Evolutionary conservation across 2,888 invertebrate species (phyloP).

Genomic region (Argyresthia albistria): DNA sequence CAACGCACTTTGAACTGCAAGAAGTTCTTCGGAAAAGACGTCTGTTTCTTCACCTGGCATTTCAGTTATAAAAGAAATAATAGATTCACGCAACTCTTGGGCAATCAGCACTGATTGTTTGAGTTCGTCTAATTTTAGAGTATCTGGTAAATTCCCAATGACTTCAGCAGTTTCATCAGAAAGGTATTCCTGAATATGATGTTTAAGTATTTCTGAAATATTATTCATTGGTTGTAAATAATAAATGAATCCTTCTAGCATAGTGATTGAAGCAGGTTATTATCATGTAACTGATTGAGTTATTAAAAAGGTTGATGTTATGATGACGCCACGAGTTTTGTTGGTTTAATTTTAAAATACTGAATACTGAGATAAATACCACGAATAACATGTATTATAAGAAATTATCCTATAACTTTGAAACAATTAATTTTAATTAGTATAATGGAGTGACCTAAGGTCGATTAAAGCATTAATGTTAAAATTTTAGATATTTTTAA

Average conservation of each 20-base stretch:
- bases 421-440: not conserved
- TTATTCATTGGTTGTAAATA: not conserved
- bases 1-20: not conserved
- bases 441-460: not conserved
- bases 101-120: slow-evolving; percentile 25
- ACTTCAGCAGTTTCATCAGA: slow-evolving; percentile 22
- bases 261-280: no score
- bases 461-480: not conserved
- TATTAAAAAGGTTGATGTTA: not conserved
- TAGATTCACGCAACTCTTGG: slow-evolving; percentile 19
- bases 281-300: not conserved
- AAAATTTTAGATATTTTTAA: not conserved
- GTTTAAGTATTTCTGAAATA: slow-evolving; percentile 19
- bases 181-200: slow-evolving; percentile 30
- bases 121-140: slow-evolving; percentile 19
- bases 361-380: no score
- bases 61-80: slow-evolving; percentile 5
- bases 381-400: no score
- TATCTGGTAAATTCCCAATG: slow-evolving; percentile 19
- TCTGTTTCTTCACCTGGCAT: no score
- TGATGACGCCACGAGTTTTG: not conserved
- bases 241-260: no score
- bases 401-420: no score
- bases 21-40: no score
- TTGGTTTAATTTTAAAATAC: no score